phyloP scores from a whole-genome alignment of 2,888 invertebrate species.

The Parelbella ahira region DNA sequence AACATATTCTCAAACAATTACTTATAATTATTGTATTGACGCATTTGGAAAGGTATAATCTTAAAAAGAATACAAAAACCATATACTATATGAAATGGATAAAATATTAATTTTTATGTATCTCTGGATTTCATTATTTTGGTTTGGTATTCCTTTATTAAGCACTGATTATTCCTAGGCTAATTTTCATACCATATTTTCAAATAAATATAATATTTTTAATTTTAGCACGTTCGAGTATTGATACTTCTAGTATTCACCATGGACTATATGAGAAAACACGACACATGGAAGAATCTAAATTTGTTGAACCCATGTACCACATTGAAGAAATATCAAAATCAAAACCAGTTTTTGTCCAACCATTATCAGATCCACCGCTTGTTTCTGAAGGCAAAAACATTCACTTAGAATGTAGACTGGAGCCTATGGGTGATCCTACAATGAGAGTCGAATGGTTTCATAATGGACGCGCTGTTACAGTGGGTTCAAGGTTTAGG shows the following conservation, averaged over 20 bases:
- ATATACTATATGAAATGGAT: too few relatives aligned
- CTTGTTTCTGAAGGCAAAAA: constrained; percentile 93
- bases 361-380: constrained; percentile 92
- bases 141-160: too few relatives aligned
- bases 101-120: too few relatives aligned
- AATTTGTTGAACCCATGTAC: constrained; percentile 92
- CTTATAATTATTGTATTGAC: too few relatives aligned
- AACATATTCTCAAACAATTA: too few relatives aligned
- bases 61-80: too few relatives aligned
- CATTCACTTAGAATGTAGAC: constrained; percentile 93
- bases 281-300: constrained; percentile 90
- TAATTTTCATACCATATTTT: too few relatives aligned
- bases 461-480: constrained; percentile 94
- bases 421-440: constrained; percentile 97
- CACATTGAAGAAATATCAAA: constrained; percentile 95
- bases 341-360: constrained; percentile 96
- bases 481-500: constrained; percentile 94
- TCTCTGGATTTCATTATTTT: too few relatives aligned
- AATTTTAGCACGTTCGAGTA: constrained; percentile 88
- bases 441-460: constrained; percentile 98
- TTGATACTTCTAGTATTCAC: constrained; percentile 95
- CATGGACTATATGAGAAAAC: constrained; percentile 93
- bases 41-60: too few relatives aligned
- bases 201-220: constrained; percentile 2
- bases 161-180: too few relatives aligned